These are phyloP conservation scores for Elachura formosa DNA, from an alignment of 2,113 vertebrate species.

Conservation along the genomic window DNA sequence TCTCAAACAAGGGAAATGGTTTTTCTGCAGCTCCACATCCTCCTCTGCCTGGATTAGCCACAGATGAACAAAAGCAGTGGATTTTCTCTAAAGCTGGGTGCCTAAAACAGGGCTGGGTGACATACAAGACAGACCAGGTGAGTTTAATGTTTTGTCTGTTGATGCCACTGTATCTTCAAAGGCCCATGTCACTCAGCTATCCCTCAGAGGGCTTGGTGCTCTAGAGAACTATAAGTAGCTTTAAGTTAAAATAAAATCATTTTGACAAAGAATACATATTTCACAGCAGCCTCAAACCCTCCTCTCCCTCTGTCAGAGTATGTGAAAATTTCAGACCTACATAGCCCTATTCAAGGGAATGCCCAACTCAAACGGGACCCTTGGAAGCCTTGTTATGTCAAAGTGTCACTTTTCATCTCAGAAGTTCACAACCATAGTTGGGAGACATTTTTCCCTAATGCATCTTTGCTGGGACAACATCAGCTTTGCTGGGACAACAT, in stretches of 20 bases:
- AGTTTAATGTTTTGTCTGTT: slow-evolving; percentile 62
- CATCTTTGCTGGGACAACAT: not conserved
- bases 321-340: not conserved
- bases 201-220: not conserved
- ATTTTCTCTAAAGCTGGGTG: not conserved
- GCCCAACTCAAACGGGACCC: not conserved
- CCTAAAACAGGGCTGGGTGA: not conserved
- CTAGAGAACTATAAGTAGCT: not conserved
- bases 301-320: not conserved
- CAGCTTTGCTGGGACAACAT: not conserved
- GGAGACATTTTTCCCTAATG: not conserved
- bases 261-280: not conserved
- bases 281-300: not conserved
- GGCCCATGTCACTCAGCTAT: not conserved
- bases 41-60: slow-evolving; percentile 28
- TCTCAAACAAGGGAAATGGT: not conserved
- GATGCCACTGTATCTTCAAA: not conserved
- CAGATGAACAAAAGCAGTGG: slow-evolving; percentile 38
- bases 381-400: not conserved
- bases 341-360: not conserved
- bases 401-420: not conserved
- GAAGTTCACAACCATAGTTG: not conserved
- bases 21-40: slow-evolving; percentile 5
- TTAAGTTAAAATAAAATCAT: not conserved
- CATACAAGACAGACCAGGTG: slow-evolving; percentile 43